Evolutionary conservation across 2,113 vertebrate genomes (phyloP), one percentile per base, ranked within the genome.

Genomic region (Heterotis niloticus): DNA sequence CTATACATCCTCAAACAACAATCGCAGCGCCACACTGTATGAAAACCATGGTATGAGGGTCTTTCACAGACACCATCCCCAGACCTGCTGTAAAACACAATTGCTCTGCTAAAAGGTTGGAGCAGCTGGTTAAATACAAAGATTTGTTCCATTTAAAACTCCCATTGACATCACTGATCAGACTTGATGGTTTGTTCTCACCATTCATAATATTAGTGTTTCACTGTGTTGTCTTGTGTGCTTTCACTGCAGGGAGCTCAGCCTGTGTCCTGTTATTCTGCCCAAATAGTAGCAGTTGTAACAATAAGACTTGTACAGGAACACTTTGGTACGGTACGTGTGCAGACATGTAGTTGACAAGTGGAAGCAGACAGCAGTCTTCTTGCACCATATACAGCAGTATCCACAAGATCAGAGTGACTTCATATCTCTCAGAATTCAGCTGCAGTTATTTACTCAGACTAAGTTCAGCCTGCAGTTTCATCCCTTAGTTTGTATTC

Each of bases 21-120:
- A 17, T 23, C 14, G 28, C 20, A 34, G 26, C 28, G n/a, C 28
- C 34, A 7, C 7, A 44, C 34, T 26, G 67, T 26, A 34, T 17
- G 28, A 16, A 17, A 51, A 44, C 34, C 34, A 44, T 44, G 34
- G 7, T 9, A 20, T 70, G 16, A 34, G 34, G 20, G 4, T 17
- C 17, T 70, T 5, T 51, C 28, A 44, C 51, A 34, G 13, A 51
- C 68, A 70, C 51, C 68, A 20, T 34, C 68, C 68, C 20, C 34
- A 28, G 68, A 70, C 68, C 67, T 69, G 51, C 52, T 13, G 52
- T 74, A 34, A 74, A 23, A 26, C 51, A 74, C 7, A 56, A n/a
- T 7, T 44, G 34, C 51, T 56, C 71, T 56, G 71, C n/a, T 10
- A 73, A 73, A 52, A 54, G 44, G 51, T 52, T 56, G 0, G 23